phyloP scores from a whole-genome alignment of 1,140 invertebrate genomes.

The Pomacea maculata region DNA sequence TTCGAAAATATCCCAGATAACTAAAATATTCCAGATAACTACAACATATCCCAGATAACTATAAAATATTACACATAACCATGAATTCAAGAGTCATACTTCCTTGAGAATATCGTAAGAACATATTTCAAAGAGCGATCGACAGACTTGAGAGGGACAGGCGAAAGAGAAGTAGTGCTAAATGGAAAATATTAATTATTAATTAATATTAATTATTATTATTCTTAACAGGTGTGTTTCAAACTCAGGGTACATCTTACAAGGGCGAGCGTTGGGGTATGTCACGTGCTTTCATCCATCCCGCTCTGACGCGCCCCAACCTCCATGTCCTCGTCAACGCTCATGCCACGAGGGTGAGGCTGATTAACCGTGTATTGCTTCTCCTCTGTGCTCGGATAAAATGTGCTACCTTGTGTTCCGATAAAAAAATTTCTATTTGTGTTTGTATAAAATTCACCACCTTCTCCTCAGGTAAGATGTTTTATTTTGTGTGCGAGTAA shows the following conservation, averaged over 20 bases:
- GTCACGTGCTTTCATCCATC: conserved; percentile 44
- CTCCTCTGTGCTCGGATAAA: neutral
- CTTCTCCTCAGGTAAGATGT: too few species aligned
- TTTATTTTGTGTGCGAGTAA: neutral
- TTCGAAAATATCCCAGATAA: neutral
- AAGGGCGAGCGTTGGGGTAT: conserved; percentile 46
- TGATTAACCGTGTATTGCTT: too few species aligned
- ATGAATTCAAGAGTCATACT: too few species aligned
- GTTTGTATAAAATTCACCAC: neutral
- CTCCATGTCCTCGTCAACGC: conserved; percentile 47
- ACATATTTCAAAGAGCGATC: too few species aligned
- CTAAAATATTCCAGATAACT: too few species aligned
- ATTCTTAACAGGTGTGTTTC: conserved; percentile 31
- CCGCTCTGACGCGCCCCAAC: conserved; percentile 44
- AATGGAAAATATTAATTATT: neutral
- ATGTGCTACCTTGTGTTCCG: too few species aligned
- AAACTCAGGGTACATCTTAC: conserved; percentile 36
- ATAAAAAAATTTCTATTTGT: neutral
- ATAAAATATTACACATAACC: too few species aligned
- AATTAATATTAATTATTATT: neutral
- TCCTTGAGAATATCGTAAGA: neutral
- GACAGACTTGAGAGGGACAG: neutral
- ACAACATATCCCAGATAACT: neutral
- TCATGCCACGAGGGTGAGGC: conserved; percentile 45
- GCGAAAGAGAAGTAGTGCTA: neutral